phyloP scores from a whole-genome alignment of 2,113 vertebrate genomes.

The Osmerus mordax region DNA sequence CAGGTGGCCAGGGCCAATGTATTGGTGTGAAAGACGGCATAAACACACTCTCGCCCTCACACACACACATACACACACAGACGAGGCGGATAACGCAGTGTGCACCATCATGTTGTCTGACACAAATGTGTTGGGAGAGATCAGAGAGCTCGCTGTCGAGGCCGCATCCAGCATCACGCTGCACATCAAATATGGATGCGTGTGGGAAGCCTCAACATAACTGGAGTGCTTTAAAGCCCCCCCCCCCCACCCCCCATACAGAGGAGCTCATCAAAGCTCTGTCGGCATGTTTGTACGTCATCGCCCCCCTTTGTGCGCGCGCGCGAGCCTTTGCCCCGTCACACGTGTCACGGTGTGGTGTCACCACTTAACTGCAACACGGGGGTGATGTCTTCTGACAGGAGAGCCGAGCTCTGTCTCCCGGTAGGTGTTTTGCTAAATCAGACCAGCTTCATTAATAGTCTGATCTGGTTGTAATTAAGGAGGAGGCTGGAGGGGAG shows the following conservation, averaged over 20 bases:
- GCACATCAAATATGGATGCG: slow-evolving; percentile 53
- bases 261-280: slow-evolving; percentile 1
- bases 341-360: background rate
- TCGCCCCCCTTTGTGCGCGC: background rate
- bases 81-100: slow-evolving; percentile 18
- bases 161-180: slow-evolving; percentile 45
- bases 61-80: background rate
- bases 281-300: slow-evolving; percentile 10
- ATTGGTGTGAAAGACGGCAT: slow-evolving; percentile 35
- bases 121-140: slow-evolving; percentile 43
- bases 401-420: slow-evolving; percentile 46
- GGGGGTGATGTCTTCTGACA: slow-evolving; percentile 34
- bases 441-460: slow-evolving; percentile 61
- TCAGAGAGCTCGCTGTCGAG: slow-evolving; percentile 38
- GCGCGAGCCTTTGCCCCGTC: background rate
- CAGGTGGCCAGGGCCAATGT: slow-evolving; percentile 59
- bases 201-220: slow-evolving; percentile 50
- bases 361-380: no score
- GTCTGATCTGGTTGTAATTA: slow-evolving; percentile 12
- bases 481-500: slow-evolving; percentile 40
- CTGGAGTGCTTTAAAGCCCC: background rate
- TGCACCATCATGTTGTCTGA: slow-evolving; percentile 36
- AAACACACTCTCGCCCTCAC: background rate
- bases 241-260: slow-evolving; percentile 31
- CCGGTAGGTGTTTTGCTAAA: slow-evolving; percentile 64